Evolutionary conservation across 2,888 invertebrate species (phyloP), one percentile per base, ranked within the genome.

Genomic region (Brachyptera putata): DNA sequence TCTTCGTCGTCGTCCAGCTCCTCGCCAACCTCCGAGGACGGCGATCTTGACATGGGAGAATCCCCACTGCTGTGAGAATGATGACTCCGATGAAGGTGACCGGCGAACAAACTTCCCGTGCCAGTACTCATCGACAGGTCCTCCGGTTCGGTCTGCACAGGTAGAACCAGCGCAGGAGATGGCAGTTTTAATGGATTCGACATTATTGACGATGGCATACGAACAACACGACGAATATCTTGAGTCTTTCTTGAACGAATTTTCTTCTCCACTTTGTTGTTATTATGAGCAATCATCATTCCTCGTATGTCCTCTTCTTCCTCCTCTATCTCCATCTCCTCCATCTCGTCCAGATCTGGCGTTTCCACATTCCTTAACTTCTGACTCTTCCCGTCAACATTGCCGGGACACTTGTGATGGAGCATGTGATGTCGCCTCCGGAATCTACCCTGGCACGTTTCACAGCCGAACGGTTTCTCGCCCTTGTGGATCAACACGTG

Each of bases 81-180:
- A 1, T 72, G 72, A 16, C 59, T 53, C 25, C 43, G 41, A 14
- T 59, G 43, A 24, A 59, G 26, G 21, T 25, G 37, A 37, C 43
- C 43, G 37, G 36, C 37, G 26, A 30, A 39, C n/a, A 26, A 24
- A 55, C 43, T 56, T 3, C 46, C 48, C 16, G 53, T 53, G 53
- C 53, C 53, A 11, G 50, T 57, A 50, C 63, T 64, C 81, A 92
- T 85, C 58, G 91, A 91, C 65, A 94, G 79, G 73, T 94, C 94
- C 73, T 94, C 93, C 5, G 94, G 94, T 74, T 93, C 93, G 1
- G 93, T 93, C 77, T 94, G 94, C 73, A 89, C 91, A 16, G 92
- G 91, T 50, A 83, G 72, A 5, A 68, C 66, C 22, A 63, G 57
- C 11, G 56, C 37, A 79, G 77, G 77, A 80, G 77, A 75, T 75